These are phyloP conservation scores for Phyllostomus discolor DNA, from an alignment of 2,113 vertebrate species.

Conservation along the genomic window DNA sequence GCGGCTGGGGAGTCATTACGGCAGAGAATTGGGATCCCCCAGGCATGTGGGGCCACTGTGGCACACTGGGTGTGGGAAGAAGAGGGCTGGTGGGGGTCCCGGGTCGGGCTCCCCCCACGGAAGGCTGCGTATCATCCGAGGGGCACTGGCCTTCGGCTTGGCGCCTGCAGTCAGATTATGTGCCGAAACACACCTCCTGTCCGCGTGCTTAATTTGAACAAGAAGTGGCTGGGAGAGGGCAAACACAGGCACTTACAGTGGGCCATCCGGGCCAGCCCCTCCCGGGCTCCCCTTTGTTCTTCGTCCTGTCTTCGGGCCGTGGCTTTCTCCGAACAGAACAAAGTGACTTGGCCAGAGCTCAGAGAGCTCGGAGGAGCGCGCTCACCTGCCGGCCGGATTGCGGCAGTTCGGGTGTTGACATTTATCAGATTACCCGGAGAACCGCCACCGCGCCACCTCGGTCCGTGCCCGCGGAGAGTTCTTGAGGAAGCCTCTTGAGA, in stretches of 20 bases:
- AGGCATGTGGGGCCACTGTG: too few species aligned
- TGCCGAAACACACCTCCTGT: not conserved
- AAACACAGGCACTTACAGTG: not conserved
- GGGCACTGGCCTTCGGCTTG: not conserved
- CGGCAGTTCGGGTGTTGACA: slow-evolving; percentile 46
- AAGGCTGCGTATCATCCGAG: not conserved
- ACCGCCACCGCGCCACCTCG: slow-evolving; percentile 9
- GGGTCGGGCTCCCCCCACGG: accelerated
- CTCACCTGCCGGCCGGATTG: slow-evolving; percentile 28
- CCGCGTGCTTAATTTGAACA: not conserved
- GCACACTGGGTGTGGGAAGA: not conserved
- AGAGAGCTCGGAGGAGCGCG: not conserved
- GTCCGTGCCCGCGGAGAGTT: not conserved
- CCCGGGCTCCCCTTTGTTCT: not conserved
- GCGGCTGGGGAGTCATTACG: not conserved
- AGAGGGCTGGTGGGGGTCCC: accelerated
- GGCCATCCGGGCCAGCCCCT: too few species aligned
- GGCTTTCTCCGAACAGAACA: not conserved
- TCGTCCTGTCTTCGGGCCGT: not conserved
- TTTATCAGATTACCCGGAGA: slow-evolving; percentile 39
- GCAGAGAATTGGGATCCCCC: not conserved
- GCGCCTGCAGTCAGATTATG: not conserved
- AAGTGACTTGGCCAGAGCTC: not conserved
- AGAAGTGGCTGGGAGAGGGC: not conserved
- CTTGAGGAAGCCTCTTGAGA: slow-evolving; percentile 54